Evolutionary conservation across 1,140 invertebrate species (phyloP).

Genomic region (Calliphora vicina): DNA sequence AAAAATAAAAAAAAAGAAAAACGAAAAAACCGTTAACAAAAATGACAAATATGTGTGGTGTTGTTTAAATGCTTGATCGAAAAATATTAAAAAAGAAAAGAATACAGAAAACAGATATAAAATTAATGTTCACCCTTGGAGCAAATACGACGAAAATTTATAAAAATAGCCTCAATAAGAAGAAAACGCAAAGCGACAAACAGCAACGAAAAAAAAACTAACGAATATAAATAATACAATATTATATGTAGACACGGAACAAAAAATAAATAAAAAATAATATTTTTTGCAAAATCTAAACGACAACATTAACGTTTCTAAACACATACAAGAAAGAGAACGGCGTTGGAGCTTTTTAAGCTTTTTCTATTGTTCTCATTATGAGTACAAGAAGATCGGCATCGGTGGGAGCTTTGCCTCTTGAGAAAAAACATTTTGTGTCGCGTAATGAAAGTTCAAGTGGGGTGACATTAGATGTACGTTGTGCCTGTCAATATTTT

Average conservation of each 20-base stretch:
- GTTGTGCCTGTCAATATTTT: slow-evolving; percentile 85
- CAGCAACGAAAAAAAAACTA: not conserved
- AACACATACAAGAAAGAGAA: not conserved
- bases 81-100: not conserved
- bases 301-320: not conserved
- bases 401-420: slow-evolving; percentile 70
- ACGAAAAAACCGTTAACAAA: not conserved
- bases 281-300: not conserved
- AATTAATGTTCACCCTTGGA: slow-evolving; percentile 55
- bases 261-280: not conserved
- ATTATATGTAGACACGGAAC: not conserved
- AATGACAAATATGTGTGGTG: not conserved
- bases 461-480: slow-evolving; percentile 76
- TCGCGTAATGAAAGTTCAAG: slow-evolving; percentile 71
- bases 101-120: slow-evolving; percentile 45
- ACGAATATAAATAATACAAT: not conserved
- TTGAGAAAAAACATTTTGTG: slow-evolving; percentile 67
- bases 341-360: not conserved
- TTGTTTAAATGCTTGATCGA: not conserved
- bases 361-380: slow-evolving; percentile 35
- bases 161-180: slow-evolving; percentile 53
- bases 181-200: not conserved
- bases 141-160: slow-evolving; percentile 34
- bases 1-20: not conserved
- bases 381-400: slow-evolving; percentile 65